Evolutionary conservation across 2,888 invertebrate species (phyloP).

Genomic region (Orthosia cruda): DNA sequence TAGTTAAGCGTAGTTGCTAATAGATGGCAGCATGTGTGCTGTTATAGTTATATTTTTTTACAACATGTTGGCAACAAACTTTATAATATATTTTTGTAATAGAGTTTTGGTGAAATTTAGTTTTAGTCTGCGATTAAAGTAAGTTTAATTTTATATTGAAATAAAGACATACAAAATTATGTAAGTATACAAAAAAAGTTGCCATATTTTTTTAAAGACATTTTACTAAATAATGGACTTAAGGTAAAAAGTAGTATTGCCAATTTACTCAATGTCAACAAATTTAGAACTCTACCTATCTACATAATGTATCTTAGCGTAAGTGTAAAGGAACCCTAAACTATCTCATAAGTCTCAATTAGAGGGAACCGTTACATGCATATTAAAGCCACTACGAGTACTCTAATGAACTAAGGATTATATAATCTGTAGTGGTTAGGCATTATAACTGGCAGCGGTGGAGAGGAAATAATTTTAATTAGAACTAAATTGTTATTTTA

Average conservation of each 20-base stretch:
- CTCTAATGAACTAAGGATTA: conserved; percentile 42
- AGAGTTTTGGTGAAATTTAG: neutral
- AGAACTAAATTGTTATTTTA: too few species aligned
- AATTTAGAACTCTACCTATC: conserved; percentile 2
- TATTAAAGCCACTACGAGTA: conserved; percentile 45
- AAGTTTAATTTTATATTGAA: neutral
- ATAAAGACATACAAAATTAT: neutral
- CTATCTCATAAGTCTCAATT: conserved; percentile 62
- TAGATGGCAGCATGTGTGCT: conserved; percentile 55
- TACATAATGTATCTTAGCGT: conserved; percentile 8
- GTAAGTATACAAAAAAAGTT: too few species aligned
- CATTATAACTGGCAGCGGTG: conserved; percentile 32
- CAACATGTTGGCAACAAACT: fast-evolving
- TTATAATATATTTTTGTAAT: neutral
- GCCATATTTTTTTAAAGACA: neutral
- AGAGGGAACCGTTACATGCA: conserved; percentile 54
- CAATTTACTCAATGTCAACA: neutral
- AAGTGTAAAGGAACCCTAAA: conserved; percentile 27
- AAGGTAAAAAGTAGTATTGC: neutral
- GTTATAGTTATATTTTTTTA: conserved; percentile 12
- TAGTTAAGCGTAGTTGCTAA: neutral
- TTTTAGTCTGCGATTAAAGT: neutral
- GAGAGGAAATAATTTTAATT: neutral
- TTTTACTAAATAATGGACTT: neutral
- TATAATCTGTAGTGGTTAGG: conserved; percentile 41